phyloP scores from a whole-genome alignment of 2,888 invertebrate genomes.

The Caenorhabditis sp. region DNA sequence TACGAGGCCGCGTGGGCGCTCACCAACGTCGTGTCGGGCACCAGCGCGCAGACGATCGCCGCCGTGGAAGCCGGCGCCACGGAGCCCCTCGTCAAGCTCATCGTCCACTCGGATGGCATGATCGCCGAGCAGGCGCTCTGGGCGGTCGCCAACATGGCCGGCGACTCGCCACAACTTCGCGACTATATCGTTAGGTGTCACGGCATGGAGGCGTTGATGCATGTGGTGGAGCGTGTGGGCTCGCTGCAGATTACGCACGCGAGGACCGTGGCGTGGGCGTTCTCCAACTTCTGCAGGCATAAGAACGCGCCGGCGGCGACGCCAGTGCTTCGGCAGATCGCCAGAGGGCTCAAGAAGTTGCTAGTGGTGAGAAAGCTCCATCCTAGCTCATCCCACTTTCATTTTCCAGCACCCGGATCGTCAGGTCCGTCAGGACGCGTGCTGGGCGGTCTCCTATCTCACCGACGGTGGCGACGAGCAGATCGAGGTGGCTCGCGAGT shows the following conservation, averaged over 20 bases:
- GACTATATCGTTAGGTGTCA: conserved; percentile 91
- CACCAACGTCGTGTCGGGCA: conserved; percentile 93
- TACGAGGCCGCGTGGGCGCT: conserved; percentile 98
- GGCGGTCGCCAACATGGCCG: conserved; percentile 98
- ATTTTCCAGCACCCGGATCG: conserved; percentile 69
- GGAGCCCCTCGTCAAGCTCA: conserved; percentile 89
- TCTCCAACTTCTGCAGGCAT: conserved; percentile 97
- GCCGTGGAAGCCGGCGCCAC: conserved; percentile 89
- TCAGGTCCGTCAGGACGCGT: conserved; percentile 77
- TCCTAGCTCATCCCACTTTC: too few species aligned
- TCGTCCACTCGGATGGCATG: conserved; percentile 87
- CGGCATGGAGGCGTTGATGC: conserved; percentile 90
- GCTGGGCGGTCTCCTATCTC: conserved; percentile 83
- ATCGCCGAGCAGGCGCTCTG: conserved; percentile 90
- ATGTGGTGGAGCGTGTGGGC: not conserved
- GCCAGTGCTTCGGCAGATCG: conserved; percentile 68
- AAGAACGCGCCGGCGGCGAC: conserved; percentile 89
- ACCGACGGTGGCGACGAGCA: conserved; percentile 83
- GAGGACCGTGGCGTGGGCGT: conserved; percentile 88
- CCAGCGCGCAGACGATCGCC: conserved; percentile 92
- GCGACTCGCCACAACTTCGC: conserved; percentile 87
- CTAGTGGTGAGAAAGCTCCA: conserved; percentile 43
- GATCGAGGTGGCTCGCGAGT: conserved; percentile 74
- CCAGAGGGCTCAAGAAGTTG: conserved; percentile 65
- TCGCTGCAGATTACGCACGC: conserved; percentile 60